Base-by-base conservation (phyloP, 2,888 invertebrate genomes). In the Mellilla xanthometata region DNA sequence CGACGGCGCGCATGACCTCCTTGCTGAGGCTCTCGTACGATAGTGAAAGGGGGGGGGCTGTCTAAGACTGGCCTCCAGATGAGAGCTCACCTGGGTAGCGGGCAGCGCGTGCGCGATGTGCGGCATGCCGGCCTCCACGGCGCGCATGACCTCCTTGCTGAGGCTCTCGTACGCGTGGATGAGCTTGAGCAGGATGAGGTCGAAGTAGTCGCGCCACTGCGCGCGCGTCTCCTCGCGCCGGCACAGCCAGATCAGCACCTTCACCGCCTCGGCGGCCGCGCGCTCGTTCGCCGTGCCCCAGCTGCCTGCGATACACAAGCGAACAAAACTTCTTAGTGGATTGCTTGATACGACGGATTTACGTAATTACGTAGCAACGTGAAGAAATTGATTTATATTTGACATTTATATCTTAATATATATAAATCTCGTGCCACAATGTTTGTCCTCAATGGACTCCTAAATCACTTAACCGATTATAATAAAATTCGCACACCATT, bases 101-200 rank as follows among this genome's bases (percentile, higher is more conserved):
- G 97, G 96, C 65, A 98, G 90, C 28, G 95, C 94, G 11, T 91
- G 91, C 29, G 97, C 97, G 49, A 97, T 92, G 29, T 92, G 87
- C 53, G 92, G 91, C 82, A 93, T 90, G 24, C 97, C 96, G 32
- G 94, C 93, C 74, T 99, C 99, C 1, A 98, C 97, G 29, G 95
- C 94, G 39, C 96, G 91, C 54, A 94, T 92, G 50, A 97, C 94
- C 79, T 94, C 94, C 81, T 93, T 93, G 77, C 91, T 93, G 54
- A 92, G 88, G 31, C 91, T 91, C 63, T 92, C 95, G 86, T 98
- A 97, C 40, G 96, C 95, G 72, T 96, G 94, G 60, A 99, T 93
- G 8, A 99, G 95, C 81, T 96, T 95, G 36, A 99, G 89, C 41
- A 97, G 93, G 26, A 98, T 94, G 41, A 99, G 91, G 89, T 99